phyloP scores from a whole-genome alignment of 1,140 invertebrate species.

The Stegodyphus mimosarum region DNA sequence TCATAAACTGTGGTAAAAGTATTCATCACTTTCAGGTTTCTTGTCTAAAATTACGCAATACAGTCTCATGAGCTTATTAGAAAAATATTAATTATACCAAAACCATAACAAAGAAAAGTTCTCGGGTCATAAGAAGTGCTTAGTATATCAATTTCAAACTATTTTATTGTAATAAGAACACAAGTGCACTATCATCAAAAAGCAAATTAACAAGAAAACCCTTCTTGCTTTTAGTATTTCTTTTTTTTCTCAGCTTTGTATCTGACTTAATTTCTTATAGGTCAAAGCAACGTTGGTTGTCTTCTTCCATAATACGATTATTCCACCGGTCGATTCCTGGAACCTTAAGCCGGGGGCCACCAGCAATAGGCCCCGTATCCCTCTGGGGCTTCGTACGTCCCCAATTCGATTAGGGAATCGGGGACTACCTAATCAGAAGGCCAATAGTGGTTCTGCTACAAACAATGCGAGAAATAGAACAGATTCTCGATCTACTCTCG shows the following conservation, averaged over 20 bases:
- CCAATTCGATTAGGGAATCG: conserved; percentile 42
- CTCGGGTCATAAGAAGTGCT: too few relatives aligned
- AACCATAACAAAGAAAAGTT: too few relatives aligned
- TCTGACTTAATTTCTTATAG: conserved; percentile 39
- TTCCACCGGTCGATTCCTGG: background rate
- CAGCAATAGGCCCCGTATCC: background rate
- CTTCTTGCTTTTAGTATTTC: background rate
- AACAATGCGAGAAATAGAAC: conserved; percentile 41
- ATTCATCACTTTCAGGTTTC: too few relatives aligned
- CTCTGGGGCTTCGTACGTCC: background rate
- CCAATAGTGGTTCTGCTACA: conserved; percentile 31
- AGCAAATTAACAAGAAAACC: too few relatives aligned
- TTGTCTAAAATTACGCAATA: too few relatives aligned
- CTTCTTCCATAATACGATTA: conserved; percentile 18
- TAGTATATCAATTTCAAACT: too few relatives aligned
- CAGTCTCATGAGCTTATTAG: too few relatives aligned
- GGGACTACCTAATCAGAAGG: conserved; percentile 43
- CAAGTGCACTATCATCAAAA: too few relatives aligned
- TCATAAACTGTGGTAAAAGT: too few relatives aligned
- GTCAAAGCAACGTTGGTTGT: conserved; percentile 21
- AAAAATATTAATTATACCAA: too few relatives aligned
- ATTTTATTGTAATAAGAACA: too few relatives aligned
- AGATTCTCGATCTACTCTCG: background rate
- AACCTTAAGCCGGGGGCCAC: background rate
- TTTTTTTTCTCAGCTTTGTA: background rate